Percentiles rank a stretch among this genome's conserved stretches.
These are phyloP conservation scores for Orcinus orca DNA, from an alignment of 2,113 vertebrate species.

Conservation along the genomic window DNA sequence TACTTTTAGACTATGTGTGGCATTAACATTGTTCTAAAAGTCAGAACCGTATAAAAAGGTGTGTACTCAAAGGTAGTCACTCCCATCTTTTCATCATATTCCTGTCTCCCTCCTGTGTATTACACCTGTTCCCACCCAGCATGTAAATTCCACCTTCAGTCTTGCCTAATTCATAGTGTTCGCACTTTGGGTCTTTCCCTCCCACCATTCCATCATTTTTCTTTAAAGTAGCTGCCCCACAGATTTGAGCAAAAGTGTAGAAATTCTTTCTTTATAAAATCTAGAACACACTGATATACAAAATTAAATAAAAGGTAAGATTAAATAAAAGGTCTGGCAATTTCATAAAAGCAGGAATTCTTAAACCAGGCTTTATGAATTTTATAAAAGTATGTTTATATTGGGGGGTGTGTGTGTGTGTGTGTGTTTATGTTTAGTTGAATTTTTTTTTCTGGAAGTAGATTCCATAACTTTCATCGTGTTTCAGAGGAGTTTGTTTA, in stretches of 20 bases:
- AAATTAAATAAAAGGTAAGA: not conserved
- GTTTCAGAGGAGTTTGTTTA: not conserved
- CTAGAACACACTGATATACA: not conserved
- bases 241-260: not conserved
- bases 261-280: not conserved
- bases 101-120: not conserved
- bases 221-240: not conserved
- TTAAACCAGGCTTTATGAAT: not conserved
- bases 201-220: not conserved
- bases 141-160: not conserved
- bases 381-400: not conserved
- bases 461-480: not conserved
- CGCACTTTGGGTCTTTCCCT: not conserved
- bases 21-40: not conserved
- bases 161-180: not conserved
- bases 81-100: not conserved
- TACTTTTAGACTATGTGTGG: not conserved
- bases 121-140: not conserved
- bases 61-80: not conserved
- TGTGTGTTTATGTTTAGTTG: not conserved
- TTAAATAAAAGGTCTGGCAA: not conserved
- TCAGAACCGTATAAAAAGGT: not conserved
- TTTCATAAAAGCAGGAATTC: not conserved
- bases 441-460: not conserved
- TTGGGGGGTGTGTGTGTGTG: not conserved